These are phyloP conservation scores for Rattus norvegicus DNA, from an alignment of 2,113 vertebrate genomes.

Conservation along the genomic window DNA sequence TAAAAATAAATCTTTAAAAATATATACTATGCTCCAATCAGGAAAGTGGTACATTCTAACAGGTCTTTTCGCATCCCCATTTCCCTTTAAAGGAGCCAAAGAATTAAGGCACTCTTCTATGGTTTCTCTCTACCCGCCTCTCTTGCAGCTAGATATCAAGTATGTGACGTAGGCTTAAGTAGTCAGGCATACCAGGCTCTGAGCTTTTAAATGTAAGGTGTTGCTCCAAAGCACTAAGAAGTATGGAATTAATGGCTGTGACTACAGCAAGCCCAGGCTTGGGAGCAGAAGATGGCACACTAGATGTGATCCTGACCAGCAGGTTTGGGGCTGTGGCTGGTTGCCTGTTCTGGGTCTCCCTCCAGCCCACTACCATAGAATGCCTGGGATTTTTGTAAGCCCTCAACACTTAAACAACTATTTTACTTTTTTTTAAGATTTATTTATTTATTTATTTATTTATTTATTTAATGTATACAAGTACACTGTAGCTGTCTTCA, in stretches of 20 bases:
- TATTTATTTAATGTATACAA: too few relatives aligned
- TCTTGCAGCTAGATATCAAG: background rate
- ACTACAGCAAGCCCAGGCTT: background rate
- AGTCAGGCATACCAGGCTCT: background rate
- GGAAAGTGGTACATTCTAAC: background rate
- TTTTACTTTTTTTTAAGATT: too few relatives aligned
- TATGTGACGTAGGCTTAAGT: background rate
- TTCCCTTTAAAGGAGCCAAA: background rate
- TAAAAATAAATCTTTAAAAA: background rate
- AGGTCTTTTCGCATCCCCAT: background rate
- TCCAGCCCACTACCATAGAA: background rate
- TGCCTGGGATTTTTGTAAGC: background rate
- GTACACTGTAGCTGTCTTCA: too few relatives aligned
- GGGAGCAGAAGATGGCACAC: background rate
- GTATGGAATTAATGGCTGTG: background rate
- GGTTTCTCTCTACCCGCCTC: background rate
- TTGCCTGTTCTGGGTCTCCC: background rate
- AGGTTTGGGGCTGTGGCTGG: background rate
- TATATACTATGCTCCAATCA: background rate
- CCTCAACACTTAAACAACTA: background rate
- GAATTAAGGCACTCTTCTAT: background rate
- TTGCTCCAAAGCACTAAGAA: background rate
- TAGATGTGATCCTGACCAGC: background rate
- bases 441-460: too few relatives aligned
- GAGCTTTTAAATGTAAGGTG: background rate